Evolutionary conservation across 2,797 vertebrate genomes (phyloP), one percentile per base, ranked within the genome.

Genomic region (Oreochromis mossambicus): DNA sequence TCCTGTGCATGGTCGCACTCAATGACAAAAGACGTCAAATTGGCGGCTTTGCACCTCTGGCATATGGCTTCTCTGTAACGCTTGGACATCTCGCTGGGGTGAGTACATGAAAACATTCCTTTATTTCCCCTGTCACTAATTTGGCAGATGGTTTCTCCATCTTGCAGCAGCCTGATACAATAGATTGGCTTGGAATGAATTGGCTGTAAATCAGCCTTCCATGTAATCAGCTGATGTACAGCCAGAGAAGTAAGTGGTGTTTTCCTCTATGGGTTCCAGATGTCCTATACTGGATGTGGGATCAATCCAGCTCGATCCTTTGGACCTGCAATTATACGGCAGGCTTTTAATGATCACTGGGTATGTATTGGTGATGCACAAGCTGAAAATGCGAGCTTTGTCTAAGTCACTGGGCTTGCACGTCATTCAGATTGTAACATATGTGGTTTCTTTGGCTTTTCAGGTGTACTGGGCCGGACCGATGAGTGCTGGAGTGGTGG

Each of bases 231-330:
- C 77, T 86, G 70, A 87, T 83, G 79, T 46, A 17, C 58, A n/a
- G 46, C 78, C 84, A 87, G 48, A 29, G 19, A 88, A 10, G 15
- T 36, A 87, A 89, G 83, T 61, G 29, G 13, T 80, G 76, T 83
- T 90, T 86, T 86, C 68, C 77, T 82, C 78, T 87, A 38, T 91
- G 86, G 6, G 68, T 92, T 85, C 8, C 87, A 98, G 97, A 98
- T 98, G 3, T 97, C 97, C 88, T 97, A 97, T 92, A 97, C 98
- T 0, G 98, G 97, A 78, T 98, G 97, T 3, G 93, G 97, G 3
- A 97, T 98, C 73, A 98, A 98, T 85, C 97, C 97, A 1, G 97
- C 97, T 56, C 95, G 95, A 56, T 97, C 97, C n/a, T 97, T 98
- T 1, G 97, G 97, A 46, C 97, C 97, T 1, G 96, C 97, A 0